Base-by-base conservation (phyloP, 2,888 invertebrate genomes). In the Zygothrica quintamaculata region DNA sequence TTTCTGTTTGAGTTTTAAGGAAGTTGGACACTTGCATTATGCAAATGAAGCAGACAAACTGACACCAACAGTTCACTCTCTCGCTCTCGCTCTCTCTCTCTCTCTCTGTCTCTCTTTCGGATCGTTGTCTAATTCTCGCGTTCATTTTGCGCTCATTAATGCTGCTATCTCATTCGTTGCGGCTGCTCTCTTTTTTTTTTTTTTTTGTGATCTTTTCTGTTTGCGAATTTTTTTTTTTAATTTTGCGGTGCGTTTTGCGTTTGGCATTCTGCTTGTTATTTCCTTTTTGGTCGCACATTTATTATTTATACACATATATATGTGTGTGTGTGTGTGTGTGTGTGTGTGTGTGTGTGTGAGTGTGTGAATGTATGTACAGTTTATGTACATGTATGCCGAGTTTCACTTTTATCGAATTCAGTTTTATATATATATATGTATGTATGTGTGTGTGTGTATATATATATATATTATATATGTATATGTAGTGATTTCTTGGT, bases 401-500 rank as follows among this genome's bases (percentile, higher is more conserved):
- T 81, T 78, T 78, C 76, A 81, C 78, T 75, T 78, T 81, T 81
- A 74, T 77, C 62, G 52, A 65, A 62, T 60, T 56, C 50, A 39
- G 68, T 56, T 59, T 57, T 48, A 16, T 55, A 43, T 56, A 29
- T n/a, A 29, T 8, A 2, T 29, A 29, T n/a, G 7, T 29, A 7
- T 34, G 11, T 26, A 1, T 18, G 4, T 39, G n/a, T 11, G 39
- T 29, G 26, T 16, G 18, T 26, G 18, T 22, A 22, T 22, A 5
- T 22, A 5, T 22, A 22, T 22, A 22, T 22, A 22, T 22, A n/a
- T n/a, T n/a, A n/a, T n/a, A n/a, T n/a, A n/a, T 37, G n/a, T n/a
- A n/a, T n/a, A n/a, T n/a, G n/a, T n/a, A n/a, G n/a, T n/a, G n/a
- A n/a, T 66, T 34, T 52, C 36, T 55, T 55, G 55, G 26, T 39